Conservation (phyloP, 2,888 invertebrate species). For the Microctonus hyperodae region DNA sequence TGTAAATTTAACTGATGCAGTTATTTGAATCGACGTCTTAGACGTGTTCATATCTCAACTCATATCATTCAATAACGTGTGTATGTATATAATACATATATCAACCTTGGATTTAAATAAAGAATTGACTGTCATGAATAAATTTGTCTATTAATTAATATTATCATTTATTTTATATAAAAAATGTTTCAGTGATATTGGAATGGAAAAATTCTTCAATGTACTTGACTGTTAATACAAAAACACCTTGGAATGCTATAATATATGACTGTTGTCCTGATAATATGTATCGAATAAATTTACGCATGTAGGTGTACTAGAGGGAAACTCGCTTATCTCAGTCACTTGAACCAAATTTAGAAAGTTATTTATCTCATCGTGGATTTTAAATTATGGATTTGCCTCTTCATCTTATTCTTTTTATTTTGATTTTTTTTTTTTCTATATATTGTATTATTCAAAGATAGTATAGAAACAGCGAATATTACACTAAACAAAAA, state of each 20-base stretch:
- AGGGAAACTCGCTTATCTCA: not conserved
- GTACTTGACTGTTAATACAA: not conserved
- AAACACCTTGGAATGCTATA: not conserved
- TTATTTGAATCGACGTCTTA: slow-evolving; percentile 51
- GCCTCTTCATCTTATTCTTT: slow-evolving; percentile 23
- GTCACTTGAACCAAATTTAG: no score
- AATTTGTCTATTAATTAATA: no score
- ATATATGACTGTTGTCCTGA: not conserved
- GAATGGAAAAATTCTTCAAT: slow-evolving; percentile 2
- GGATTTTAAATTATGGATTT: not conserved
- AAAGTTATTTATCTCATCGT: not conserved
- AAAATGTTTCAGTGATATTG: no score
- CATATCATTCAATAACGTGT: slow-evolving; percentile 58
- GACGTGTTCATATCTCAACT: slow-evolving; percentile 56
- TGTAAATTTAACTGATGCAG: slow-evolving; percentile 42
- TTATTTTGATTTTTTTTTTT: slow-evolving; percentile 18
- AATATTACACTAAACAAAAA: slow-evolving; percentile 14
- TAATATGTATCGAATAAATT: not conserved
- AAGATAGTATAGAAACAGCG: slow-evolving; percentile 17
- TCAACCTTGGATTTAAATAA: slow-evolving; percentile 58
- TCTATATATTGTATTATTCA: slow-evolving; percentile 25
- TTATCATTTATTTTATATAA: no score
- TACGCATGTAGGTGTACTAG: not conserved
- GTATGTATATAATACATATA: slow-evolving; percentile 56
- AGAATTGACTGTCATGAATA: slow-evolving; percentile 56